Conservation (phyloP, 2,113 vertebrate genomes). For the Otolemur garnettii region DNA sequence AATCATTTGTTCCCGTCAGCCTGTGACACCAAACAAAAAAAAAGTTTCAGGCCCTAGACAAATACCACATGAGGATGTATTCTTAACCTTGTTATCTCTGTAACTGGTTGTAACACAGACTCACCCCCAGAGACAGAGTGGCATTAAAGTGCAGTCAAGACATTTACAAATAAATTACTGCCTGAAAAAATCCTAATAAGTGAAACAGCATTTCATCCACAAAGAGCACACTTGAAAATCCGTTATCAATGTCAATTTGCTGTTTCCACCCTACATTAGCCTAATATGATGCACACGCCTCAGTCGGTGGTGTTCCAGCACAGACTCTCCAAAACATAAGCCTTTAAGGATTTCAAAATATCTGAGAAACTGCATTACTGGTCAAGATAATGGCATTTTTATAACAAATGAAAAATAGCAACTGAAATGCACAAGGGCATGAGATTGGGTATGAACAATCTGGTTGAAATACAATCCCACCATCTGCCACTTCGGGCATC, state of each 20-base stretch:
- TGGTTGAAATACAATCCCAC: conserved; percentile 69
- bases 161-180: conserved; percentile 84
- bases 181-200: conserved; percentile 83
- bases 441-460: conserved; percentile 61
- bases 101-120: conserved; percentile 79
- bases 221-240: conserved; percentile 84
- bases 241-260: conserved; percentile 81
- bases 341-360: conserved; percentile 82
- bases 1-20: conserved; percentile 64
- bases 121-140: conserved; percentile 81
- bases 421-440: conserved; percentile 56
- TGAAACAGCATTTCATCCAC: conserved; percentile 80
- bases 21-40: conserved; percentile 58
- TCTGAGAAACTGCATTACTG: conserved; percentile 78
- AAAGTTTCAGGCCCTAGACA: conserved; percentile 72
- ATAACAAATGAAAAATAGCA: conserved; percentile 74
- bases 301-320: conserved; percentile 70
- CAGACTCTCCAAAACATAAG: conserved; percentile 73
- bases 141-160: conserved; percentile 84
- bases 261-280: conserved; percentile 81
- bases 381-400: conserved; percentile 84
- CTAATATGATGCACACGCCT: conserved; percentile 72
- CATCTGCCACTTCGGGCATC: conserved; percentile 68
- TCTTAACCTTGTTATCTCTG: conserved; percentile 80
- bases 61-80: conserved; percentile 72